phyloP scores from a whole-genome alignment of 2,797 vertebrate genomes.

The Cyclura pinguis region DNA sequence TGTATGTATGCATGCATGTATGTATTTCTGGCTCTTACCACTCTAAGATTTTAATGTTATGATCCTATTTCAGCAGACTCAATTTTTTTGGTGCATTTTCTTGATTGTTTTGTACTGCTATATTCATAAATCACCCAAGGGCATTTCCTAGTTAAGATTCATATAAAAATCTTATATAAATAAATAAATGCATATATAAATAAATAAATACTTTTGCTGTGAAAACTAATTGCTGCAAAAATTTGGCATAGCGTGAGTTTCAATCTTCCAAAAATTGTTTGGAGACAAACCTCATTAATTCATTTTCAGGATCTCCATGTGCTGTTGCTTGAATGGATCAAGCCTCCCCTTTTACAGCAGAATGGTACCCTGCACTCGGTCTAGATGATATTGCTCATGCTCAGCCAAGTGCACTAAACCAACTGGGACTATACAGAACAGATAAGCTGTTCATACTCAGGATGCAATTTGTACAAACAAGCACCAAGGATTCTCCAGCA shows the following conservation, averaged over 20 bases:
- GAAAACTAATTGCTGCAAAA: neutral
- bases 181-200: neutral
- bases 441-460: neutral
- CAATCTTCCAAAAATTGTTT: neutral
- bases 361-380: neutral
- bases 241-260: neutral
- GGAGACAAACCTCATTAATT: conserved; percentile 2
- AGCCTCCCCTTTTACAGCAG: neutral
- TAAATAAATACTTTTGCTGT: neutral
- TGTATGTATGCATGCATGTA: no score
- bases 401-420: neutral
- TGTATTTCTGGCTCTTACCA: neutral
- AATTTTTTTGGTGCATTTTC: neutral
- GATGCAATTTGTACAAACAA: conserved; percentile 1
- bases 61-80: neutral
- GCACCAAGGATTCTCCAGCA: neutral
- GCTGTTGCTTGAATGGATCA: neutral
- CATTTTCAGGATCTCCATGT: neutral
- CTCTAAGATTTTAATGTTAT: neutral
- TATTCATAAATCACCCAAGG: neutral
- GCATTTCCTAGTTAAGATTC: neutral
- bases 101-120: neutral
- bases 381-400: neutral
- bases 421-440: neutral
- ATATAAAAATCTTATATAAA: neutral